Evolutionary conservation across 1,140 invertebrate genomes (phyloP), one percentile per base, ranked within the genome.

Genomic region (Megalopta genalis): DNA sequence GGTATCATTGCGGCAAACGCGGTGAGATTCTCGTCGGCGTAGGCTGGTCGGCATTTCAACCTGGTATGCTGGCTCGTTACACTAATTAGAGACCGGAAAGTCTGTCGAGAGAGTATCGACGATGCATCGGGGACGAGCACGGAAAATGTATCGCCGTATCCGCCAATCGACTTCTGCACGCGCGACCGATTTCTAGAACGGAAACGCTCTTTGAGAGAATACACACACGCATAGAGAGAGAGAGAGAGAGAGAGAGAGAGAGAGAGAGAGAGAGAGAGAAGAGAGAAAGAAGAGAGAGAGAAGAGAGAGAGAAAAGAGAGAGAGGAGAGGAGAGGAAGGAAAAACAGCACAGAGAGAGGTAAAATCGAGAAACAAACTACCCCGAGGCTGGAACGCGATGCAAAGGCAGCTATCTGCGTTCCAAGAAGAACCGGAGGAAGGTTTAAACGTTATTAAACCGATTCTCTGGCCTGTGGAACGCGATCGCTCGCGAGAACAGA

Each of bases 81-180:
- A 57, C 68, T 85, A 83, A 88, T 84, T 72, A 70, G 73, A 69
- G 71, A 66, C 27, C 54, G 80, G 72, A 66, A 71, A 66, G 60
- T 21, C 54, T n/a, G 62, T 77, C 73, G 57, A 77, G 52, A 37
- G 49, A 71, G 46, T 54, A 39, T 66, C 52, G 54, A 9, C 39
- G 52, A 54, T 32, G 16, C 39, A 60, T 69, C 32, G 42, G 65
- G 32, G 79, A 52, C 67, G 67, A 67, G 65, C 52, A 67, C 25
- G 65, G 27, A 66, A 68, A 82, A 64, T n/a, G 21, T 23, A 62
- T 37, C 49, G 27, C 16, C 49, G 39, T 27, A 52, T 63, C 60
- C 12, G 32, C 32, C 1, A 32, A 72, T 64, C 60, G 46, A 73
- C 42, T 52, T 10, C 46, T 49, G 21, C 12, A 5, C 2, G 8